A percentile compares a stretch with the other conserved stretches of the same genome.
Conservation (phyloP, 1,140 invertebrate species). For the Proctacanthus coquilletti region DNA sequence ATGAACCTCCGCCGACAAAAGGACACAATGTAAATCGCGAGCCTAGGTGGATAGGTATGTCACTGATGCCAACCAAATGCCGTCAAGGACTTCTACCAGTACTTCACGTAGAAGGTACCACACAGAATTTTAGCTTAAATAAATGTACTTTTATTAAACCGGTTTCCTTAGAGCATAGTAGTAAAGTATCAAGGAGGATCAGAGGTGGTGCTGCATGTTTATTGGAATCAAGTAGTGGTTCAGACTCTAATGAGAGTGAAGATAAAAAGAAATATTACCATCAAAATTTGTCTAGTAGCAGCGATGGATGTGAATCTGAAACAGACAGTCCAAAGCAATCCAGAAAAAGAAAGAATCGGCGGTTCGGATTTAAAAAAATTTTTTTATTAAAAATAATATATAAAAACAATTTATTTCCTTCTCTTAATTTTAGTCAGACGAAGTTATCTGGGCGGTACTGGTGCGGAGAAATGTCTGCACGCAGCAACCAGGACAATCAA, state of each 20-base stretch:
- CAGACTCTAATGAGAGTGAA: constrained; percentile 14
- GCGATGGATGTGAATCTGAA: constrained; percentile 28
- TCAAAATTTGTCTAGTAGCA: constrained; percentile 17
- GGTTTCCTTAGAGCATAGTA: not conserved
- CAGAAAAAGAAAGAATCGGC: not conserved
- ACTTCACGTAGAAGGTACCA: constrained; percentile 21
- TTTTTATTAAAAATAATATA: too few relatives aligned
- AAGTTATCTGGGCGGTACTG: constrained; percentile 40
- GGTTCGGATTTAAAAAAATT: not conserved
- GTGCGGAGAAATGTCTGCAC: constrained; percentile 51
- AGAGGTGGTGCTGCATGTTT: constrained; percentile 10
- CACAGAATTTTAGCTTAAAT: not conserved
- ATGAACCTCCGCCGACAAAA: constrained; percentile 16
- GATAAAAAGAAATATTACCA: constrained; percentile 2
- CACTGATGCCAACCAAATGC: constrained; percentile 20
- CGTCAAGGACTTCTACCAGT: constrained; percentile 22
- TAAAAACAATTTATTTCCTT: not conserved
- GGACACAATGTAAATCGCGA: constrained; percentile 12
- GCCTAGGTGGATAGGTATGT: constrained; percentile 21
- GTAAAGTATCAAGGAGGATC: constrained; percentile 1
- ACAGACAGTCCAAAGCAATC: constrained; percentile 9
- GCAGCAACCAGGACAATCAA: constrained; percentile 74
- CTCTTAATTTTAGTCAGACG: constrained; percentile 11
- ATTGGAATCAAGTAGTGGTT: constrained; percentile 22
- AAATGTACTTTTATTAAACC: too few relatives aligned